Percentiles rank a stretch among this genome's conserved stretches.
Conservation (phyloP, 2,888 invertebrate genomes). For the Amphipyra tragopoginis region DNA sequence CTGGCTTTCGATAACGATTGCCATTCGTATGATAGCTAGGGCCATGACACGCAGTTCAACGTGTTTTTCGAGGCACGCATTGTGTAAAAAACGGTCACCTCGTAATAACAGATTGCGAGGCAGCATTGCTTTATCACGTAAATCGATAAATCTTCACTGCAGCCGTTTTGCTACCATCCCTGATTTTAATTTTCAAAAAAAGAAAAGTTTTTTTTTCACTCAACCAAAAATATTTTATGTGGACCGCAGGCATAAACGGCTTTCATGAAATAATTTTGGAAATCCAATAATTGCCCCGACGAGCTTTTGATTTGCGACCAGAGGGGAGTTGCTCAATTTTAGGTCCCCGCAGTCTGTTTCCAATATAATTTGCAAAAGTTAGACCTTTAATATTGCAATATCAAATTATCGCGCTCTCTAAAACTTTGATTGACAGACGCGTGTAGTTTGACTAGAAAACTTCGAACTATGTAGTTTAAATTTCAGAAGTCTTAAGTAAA, state of each 20-base stretch:
- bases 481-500: slow-evolving; percentile 12
- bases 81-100: not conserved
- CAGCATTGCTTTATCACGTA: not conserved
- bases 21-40: too few species aligned
- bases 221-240: slow-evolving; percentile 42
- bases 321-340: slow-evolving; percentile 55
- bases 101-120: not conserved
- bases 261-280: slow-evolving; percentile 62
- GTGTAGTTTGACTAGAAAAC: slow-evolving; percentile 21
- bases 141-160: too few species aligned
- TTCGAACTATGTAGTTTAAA: slow-evolving; percentile 21
- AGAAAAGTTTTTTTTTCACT: slow-evolving; percentile 23
- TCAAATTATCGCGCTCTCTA: slow-evolving; percentile 31
- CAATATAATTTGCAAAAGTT: slow-evolving; percentile 48
- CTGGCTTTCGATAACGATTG: not conserved
- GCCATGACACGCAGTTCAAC: too few species aligned
- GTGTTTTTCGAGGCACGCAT: not conserved
- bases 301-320: slow-evolving; percentile 65
- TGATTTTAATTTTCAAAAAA: slow-evolving; percentile 12
- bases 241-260: slow-evolving; percentile 33
- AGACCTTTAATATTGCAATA: slow-evolving; percentile 33
- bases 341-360: slow-evolving; percentile 43
- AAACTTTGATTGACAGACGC: slow-evolving; percentile 37
- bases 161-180: not conserved
- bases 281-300: slow-evolving; percentile 69